Conservation (phyloP, 2,113 vertebrate species). For the cattle (Bos taurus) region ARS-UCD2.0 NC_037328.1:10921001-10921500, state of each 20-base stretch:
- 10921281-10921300: neutral
- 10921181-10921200: neutral
- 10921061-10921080: neutral
- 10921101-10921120: neutral
- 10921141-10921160: neutral
- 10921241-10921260: neutral
- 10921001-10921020: neutral
- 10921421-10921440: neutral
- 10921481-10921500: slow-evolving; percentile 12
- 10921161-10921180: neutral
- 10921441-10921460: neutral
- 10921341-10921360: neutral
- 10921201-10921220: neutral
- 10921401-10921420: neutral
- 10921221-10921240: neutral
- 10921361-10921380: neutral
- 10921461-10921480: neutral
- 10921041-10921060: neutral
- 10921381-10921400: neutral
- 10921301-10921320: neutral
- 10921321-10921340: neutral
- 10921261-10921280: neutral
- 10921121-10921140: neutral
- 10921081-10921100: neutral
- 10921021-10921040: neutral